Conservation (phyloP, 2,797 vertebrate species). For the Chanos chanos region DNA sequence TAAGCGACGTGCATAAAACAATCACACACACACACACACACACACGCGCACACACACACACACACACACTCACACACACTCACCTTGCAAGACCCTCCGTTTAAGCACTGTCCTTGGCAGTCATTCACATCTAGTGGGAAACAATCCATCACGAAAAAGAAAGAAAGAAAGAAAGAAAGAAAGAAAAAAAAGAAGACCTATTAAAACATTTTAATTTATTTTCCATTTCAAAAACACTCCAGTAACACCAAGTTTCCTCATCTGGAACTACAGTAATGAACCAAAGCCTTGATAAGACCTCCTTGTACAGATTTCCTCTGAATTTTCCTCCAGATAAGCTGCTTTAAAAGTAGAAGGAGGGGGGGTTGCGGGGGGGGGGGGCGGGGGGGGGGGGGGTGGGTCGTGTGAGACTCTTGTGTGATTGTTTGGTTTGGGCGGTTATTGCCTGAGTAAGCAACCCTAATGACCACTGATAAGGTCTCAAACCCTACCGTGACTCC, state of each 20-base stretch:
- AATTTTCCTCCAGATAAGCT: slow-evolving; percentile 20
- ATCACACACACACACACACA: not conserved
- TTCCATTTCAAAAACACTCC: too few relatives aligned
- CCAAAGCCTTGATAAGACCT: slow-evolving; percentile 1
- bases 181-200: not conserved
- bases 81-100: slow-evolving; percentile 96
- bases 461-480: slow-evolving; percentile 24
- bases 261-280: not conserved
- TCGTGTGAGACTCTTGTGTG: too few relatives aligned
- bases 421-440: slow-evolving; percentile 27
- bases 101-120: slow-evolving; percentile 94
- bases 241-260: too few relatives aligned
- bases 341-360: too few relatives aligned
- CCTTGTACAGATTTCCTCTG: slow-evolving; percentile 19
- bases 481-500: not conserved
- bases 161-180: slow-evolving; percentile 2
- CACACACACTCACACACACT: slow-evolving; percentile 36
- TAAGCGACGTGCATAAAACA: not conserved
- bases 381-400: too few relatives aligned
- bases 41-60: slow-evolving; percentile 1
- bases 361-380: too few relatives aligned
- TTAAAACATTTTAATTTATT: too few relatives aligned
- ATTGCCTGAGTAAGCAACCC: too few relatives aligned
- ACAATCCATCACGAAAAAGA: not conserved
- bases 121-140: slow-evolving; percentile 97